Conservation (phyloP, 2,113 vertebrate species). For the Sterrhoptilus dennistouni region DNA sequence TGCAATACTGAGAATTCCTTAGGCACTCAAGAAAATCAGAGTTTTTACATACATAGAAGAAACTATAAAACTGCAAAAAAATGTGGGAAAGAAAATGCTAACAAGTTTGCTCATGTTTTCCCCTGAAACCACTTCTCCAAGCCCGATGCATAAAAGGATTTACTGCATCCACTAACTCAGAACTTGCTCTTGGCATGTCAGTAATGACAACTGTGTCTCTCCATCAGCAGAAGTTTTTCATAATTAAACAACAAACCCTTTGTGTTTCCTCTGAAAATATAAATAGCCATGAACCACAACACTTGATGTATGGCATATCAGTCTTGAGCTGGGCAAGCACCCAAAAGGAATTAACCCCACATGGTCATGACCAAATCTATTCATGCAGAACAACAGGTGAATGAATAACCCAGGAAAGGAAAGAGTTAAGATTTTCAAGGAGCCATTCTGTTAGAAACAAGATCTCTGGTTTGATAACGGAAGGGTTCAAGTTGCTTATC, state of each 20-base stretch:
- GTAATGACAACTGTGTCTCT: background rate
- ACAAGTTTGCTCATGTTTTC: slow-evolving; percentile 19
- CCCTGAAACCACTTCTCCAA: background rate
- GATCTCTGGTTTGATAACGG: background rate
- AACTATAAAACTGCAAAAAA: background rate
- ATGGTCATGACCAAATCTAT: background rate
- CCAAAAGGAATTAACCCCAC: background rate
- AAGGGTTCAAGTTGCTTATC: background rate
- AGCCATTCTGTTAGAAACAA: background rate
- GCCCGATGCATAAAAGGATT: background rate
- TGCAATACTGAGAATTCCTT: background rate
- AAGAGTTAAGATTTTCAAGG: background rate
- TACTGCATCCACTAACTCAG: background rate
- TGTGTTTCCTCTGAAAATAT: background rate
- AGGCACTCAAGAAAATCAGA: background rate
- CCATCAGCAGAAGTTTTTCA: background rate
- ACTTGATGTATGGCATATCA: fast-evolving
- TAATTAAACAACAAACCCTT: background rate
- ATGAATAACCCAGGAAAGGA: background rate
- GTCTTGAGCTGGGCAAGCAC: fast-evolving
- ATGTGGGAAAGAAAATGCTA: background rate
- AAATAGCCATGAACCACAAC: background rate
- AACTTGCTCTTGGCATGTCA: background rate
- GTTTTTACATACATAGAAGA: background rate
- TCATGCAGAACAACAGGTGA: background rate